Evolutionary conservation across 30 jellyfish, hydroid and myxozoan genomes (phyloP).

Genomic region (Calvadosia cruxmelitensis): DNA sequence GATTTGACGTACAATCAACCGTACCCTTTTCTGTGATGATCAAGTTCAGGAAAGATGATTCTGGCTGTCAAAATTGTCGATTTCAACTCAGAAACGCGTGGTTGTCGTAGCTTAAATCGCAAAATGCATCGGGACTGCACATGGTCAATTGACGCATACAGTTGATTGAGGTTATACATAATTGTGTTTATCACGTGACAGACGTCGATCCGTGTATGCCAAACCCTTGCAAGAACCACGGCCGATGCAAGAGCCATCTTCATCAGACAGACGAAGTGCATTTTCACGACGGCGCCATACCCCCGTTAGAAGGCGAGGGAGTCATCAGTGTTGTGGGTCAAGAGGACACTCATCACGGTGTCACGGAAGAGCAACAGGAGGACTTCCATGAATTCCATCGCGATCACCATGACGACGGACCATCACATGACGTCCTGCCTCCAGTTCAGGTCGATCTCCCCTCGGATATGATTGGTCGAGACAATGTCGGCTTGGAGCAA

Average conservation of each 20-base stretch:
- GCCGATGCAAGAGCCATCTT: conserved; percentile 66
- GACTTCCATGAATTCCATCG: neutral
- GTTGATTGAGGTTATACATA: neutral
- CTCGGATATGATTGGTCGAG: too few species aligned
- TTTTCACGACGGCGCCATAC: neutral
- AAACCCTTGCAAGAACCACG: conserved; percentile 82
- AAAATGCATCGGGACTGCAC: too few species aligned
- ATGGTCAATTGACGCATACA: too few species aligned
- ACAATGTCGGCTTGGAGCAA: conserved; percentile 1
- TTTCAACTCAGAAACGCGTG: too few species aligned
- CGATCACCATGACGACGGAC: neutral
- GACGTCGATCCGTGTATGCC: conserved; percentile 77
- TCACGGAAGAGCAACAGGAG: neutral
- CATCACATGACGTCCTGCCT: neutral
- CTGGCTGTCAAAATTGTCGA: too few species aligned
- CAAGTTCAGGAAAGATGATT: neutral
- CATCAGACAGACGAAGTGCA: conserved; percentile 35
- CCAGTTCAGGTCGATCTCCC: too few species aligned
- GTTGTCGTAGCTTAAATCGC: too few species aligned
- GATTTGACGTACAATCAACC: too few species aligned
- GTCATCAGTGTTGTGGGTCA: neutral
- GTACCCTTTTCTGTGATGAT: too few species aligned
- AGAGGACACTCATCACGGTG: neutral
- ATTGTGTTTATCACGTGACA: conserved; percentile 1
- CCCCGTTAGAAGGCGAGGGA: neutral